Percentiles rank a stretch among this genome's conserved stretches.
Evolutionary conservation across 2,888 invertebrate species (phyloP).

Genomic region (Trichogramma evanescens): DNA sequence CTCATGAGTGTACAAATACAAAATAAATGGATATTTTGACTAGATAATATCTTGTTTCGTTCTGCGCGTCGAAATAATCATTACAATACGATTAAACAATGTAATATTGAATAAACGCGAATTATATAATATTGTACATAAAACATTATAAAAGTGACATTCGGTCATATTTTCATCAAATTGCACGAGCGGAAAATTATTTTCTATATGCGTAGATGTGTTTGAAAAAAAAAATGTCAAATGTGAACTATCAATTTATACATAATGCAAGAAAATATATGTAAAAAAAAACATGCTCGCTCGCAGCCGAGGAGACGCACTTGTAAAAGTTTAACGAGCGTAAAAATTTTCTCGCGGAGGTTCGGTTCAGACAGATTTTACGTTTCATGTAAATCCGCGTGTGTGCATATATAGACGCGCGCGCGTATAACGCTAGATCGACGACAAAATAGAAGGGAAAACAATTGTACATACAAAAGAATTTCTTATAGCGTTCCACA

Average conservation of each 20-base stretch:
- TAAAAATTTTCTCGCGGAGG: constrained; percentile 6
- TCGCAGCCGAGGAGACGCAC: not conserved
- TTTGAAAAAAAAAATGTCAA: not conserved
- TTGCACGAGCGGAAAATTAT: constrained; percentile 23
- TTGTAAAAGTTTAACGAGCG: not conserved
- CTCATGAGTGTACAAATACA: too few species aligned
- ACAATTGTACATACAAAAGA: not conserved
- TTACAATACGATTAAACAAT: not conserved
- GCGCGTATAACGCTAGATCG: not conserved
- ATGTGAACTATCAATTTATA: not conserved
- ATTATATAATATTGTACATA: constrained; percentile 21
- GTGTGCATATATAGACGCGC: not conserved
- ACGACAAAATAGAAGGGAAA: not conserved
- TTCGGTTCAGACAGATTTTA: constrained; percentile 9
- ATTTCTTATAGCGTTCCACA: not conserved
- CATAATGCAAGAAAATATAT: not conserved
- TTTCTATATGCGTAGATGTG: constrained; percentile 15
- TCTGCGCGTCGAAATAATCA: not conserved
- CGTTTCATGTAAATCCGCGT: not conserved
- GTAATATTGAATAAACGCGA: constrained; percentile 12
- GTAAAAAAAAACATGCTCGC: not conserved
- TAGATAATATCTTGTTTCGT: not conserved
- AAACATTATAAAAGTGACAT: constrained; percentile 24
- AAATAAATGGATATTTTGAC: too few species aligned
- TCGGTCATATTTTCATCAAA: constrained; percentile 23